Evolutionary conservation across 2,888 invertebrate species (phyloP).

Genomic region (Drosophila leonis): DNA sequence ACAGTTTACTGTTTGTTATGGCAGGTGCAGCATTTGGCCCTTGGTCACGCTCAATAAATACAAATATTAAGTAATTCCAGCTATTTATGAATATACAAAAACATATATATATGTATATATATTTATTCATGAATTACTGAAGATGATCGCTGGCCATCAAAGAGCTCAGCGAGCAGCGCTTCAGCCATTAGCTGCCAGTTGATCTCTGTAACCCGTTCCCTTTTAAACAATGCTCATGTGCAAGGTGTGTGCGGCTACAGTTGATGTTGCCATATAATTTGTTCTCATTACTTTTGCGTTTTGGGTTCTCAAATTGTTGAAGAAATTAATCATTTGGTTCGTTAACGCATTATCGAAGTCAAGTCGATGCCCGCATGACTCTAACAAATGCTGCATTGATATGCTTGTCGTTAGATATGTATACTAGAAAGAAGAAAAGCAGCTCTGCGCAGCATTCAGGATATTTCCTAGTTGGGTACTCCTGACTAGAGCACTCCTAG

Average conservation of each 20-base stretch:
- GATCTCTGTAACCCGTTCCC: background rate
- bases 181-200: slow-evolving; percentile 12
- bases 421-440: background rate
- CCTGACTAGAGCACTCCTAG: no score
- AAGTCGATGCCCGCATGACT: slow-evolving; percentile 49
- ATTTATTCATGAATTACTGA: slow-evolving; percentile 28
- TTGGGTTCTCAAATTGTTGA: slow-evolving; percentile 46
- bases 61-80: slow-evolving; percentile 67
- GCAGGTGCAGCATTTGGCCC: slow-evolving; percentile 60
- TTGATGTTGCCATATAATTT: slow-evolving; percentile 44
- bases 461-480: no score
- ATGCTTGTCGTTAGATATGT: background rate
- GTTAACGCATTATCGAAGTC: slow-evolving; percentile 60
- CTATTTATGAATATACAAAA: slow-evolving; percentile 47
- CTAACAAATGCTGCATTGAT: background rate
- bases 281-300: slow-evolving; percentile 53
- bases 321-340: slow-evolving; percentile 71
- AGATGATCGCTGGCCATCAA: slow-evolving; percentile 26
- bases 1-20: slow-evolving; percentile 13
- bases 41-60: slow-evolving; percentile 72
- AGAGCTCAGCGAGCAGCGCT: slow-evolving; percentile 18
- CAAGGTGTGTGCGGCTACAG: slow-evolving; percentile 20
- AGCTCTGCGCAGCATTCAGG: no score
- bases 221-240: slow-evolving; percentile 7
- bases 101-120: background rate